Evolutionary conservation across 35 echinoderm and acorn worm species (phyloP).

Genomic region (Diadema setosum): DNA sequence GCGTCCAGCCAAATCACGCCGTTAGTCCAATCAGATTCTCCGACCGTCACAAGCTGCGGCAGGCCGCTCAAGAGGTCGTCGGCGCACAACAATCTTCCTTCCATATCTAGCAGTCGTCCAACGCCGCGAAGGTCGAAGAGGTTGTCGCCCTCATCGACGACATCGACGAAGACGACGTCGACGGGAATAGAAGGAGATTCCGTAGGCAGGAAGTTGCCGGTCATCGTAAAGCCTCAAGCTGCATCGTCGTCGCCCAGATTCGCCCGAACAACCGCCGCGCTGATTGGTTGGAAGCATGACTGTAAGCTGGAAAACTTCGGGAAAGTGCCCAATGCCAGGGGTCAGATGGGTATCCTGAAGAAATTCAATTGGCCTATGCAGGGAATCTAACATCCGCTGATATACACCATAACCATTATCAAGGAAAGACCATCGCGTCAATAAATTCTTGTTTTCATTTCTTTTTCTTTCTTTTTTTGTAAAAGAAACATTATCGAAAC

Average conservation of each 20-base stretch:
- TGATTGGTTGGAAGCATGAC: slow-evolving; percentile 79
- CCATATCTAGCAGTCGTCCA: not conserved
- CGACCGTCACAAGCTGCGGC: not conserved
- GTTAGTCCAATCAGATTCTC: not conserved
- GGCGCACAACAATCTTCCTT: not conserved
- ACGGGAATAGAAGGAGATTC: not conserved
- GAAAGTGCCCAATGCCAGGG: slow-evolving; percentile 82
- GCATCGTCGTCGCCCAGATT: not conserved
- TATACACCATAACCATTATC: too few relatives aligned
- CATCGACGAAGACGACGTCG: not conserved
- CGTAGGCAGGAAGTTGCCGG: not conserved
- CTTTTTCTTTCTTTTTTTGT: too few relatives aligned
- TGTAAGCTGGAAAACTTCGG: slow-evolving; percentile 77
- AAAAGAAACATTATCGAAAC: too few relatives aligned
- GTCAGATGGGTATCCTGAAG: slow-evolving; percentile 86
- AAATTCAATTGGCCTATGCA: slow-evolving; percentile 83
- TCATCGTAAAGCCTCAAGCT: not conserved
- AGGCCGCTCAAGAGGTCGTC: not conserved
- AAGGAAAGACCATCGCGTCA: too few relatives aligned
- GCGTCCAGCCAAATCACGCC: slow-evolving; percentile 21
- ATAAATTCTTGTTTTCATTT: too few relatives aligned
- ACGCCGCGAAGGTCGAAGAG: not conserved
- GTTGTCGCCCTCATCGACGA: not conserved
- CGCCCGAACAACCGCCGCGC: slow-evolving; percentile 59
- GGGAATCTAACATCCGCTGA: too few relatives aligned